phyloP scores from a whole-genome alignment of 2,797 vertebrate genomes.

The Salarias fasciatus region DNA sequence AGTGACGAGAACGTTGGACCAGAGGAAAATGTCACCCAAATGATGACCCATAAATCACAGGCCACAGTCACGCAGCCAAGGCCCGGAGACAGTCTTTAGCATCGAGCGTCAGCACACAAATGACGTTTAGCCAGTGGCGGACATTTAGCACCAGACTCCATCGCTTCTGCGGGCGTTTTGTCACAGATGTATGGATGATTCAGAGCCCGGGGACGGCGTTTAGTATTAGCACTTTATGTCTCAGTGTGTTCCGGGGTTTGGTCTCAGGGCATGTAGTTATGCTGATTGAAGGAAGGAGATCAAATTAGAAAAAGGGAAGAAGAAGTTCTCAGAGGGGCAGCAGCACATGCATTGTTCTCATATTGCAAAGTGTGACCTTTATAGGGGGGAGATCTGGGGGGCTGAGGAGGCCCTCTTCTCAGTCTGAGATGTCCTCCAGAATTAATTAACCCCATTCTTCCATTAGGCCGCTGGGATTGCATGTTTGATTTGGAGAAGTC shows the following conservation, averaged over 20 bases:
- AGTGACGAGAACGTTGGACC: slow-evolving; percentile 52
- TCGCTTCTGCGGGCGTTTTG: slow-evolving; percentile 55
- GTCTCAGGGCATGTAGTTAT: slow-evolving; percentile 56
- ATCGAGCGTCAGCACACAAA: slow-evolving; percentile 59
- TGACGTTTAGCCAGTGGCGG: slow-evolving; percentile 61
- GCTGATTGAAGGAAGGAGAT: slow-evolving; percentile 68
- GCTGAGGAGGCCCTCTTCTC: slow-evolving; percentile 50
- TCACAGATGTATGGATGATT: slow-evolving; percentile 73
- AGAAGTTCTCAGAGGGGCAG: slow-evolving; percentile 58
- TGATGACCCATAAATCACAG: slow-evolving; percentile 73
- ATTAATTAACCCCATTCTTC: slow-evolving; percentile 77
- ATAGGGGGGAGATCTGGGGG: slow-evolving; percentile 60
- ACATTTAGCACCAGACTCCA: slow-evolving; percentile 78
- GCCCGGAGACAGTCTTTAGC: slow-evolving; percentile 70
- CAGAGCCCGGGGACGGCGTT: slow-evolving; percentile 57
- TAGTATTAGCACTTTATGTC: slow-evolving; percentile 71
- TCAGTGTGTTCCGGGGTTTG: slow-evolving; percentile 53
- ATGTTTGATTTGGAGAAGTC: slow-evolving; percentile 48
- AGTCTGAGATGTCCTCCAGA: slow-evolving; percentile 68
- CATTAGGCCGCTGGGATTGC: slow-evolving; percentile 67
- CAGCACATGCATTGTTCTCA: slow-evolving; percentile 56
- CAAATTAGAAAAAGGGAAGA: slow-evolving; percentile 63
- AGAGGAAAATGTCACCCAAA: slow-evolving; percentile 70
- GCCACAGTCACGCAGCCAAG: slow-evolving; percentile 57
- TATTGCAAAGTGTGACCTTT: slow-evolving; percentile 79